phyloP scores from a whole-genome alignment of 1,140 invertebrate genomes.

The Oryzaephilus surinamensis region DNA sequence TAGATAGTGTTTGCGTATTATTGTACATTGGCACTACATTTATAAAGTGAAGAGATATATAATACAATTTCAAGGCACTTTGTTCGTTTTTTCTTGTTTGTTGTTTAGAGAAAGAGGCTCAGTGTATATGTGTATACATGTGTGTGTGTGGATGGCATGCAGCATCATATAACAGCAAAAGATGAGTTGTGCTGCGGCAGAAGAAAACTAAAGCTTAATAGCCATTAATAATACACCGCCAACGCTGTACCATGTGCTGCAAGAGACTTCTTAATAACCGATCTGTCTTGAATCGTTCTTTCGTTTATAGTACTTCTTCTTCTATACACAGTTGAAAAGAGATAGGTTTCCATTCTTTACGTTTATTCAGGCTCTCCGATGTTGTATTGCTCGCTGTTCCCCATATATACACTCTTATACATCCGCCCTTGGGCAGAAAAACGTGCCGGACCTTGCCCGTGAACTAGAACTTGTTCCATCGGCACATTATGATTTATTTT shows the following conservation, averaged over 20 bases:
- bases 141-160: not conserved
- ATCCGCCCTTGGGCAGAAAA: constrained; percentile 3
- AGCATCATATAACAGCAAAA: not conserved
- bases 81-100: not conserved
- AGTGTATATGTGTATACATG: constrained; percentile 2
- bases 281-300: constrained; percentile 23
- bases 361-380: too few relatives aligned
- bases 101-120: constrained; percentile 5
- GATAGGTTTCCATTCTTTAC: too few relatives aligned
- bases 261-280: constrained; percentile 30
- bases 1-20: constrained; percentile 4
- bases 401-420: too few relatives aligned
- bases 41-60: constrained; percentile 3
- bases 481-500: constrained; percentile 8
- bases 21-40: constrained; percentile 3
- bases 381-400: too few relatives aligned
- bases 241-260: constrained; percentile 28
- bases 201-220: constrained; percentile 22
- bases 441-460: constrained; percentile 13
- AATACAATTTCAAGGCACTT: constrained; percentile 1
- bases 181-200: constrained; percentile 17
- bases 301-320: constrained; percentile 6
- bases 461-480: constrained; percentile 10
- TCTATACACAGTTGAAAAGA: too few relatives aligned
- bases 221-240: constrained; percentile 32